Evolutionary conservation across 2,797 vertebrate species (phyloP), one percentile per base, ranked within the genome.

Genomic region (Microctenopoma stevenorrisi): DNA sequence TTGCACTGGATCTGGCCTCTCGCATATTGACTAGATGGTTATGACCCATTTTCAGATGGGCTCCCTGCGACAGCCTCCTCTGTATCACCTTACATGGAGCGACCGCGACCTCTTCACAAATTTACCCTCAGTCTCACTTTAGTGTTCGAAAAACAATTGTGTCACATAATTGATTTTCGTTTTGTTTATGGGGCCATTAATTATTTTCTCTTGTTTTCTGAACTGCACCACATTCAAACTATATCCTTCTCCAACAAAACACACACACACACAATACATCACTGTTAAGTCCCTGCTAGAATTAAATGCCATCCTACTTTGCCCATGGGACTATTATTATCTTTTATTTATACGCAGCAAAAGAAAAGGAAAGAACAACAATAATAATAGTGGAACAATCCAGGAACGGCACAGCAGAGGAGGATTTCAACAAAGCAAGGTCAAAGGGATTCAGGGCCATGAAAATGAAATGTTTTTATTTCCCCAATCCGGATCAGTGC

Each of bases 401-500:
- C 52, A 53, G 57, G 49, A 72, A 58, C 30, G 47, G n/a, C 15
- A 49, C 46, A 56, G 30, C 47, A 12, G 14, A 74, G 62, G 49
- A 64, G 54, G 55, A 76, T 83, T 82, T 58, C 48, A 74, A 77
- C 75, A 71, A 74, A 74, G 75, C 78, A 84, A 89, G 76, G 87
- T 87, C 83, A 87, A 74, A 86, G 54, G 72, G 83, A 86, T 87
- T 83, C 68, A 76, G 35, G 71, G 57, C 68, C 70, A 60, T 81
- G 57, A 84, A 82, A 83, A 84, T 83, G 48, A 87, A 82, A 85
- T 79, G 76, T 75, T 85, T 79, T 88, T 73, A 74, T 84, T 80
- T 78, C 58, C 61, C 60, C 78, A 82, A 78, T 81, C 63, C 49
- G 60, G 75, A 86, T 89, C 77, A 84, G 75, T 46, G 74, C 46